These are phyloP conservation scores for Mellilla xanthometata DNA, from an alignment of 2,888 invertebrate species.

Conservation along the genomic window DNA sequence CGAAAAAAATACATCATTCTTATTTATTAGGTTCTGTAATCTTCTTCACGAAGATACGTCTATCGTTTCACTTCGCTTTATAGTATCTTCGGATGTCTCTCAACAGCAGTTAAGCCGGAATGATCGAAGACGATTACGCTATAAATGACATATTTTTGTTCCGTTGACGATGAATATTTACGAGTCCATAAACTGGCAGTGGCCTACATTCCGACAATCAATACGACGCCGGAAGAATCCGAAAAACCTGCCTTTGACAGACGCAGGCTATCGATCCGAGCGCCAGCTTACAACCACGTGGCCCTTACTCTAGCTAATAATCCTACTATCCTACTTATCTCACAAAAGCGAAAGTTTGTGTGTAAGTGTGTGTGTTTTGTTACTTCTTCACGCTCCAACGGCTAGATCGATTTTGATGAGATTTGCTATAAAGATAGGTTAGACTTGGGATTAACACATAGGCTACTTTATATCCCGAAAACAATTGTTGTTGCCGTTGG, in stretches of 20 bases:
- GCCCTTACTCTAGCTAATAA: conserved; percentile 1
- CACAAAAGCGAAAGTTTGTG: too few species aligned
- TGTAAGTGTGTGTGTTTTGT: too few species aligned
- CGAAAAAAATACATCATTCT: background rate
- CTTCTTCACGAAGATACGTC: conserved; percentile 2
- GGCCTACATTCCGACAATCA: conserved; percentile 68
- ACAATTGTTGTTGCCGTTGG: too few species aligned
- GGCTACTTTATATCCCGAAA: too few species aligned
- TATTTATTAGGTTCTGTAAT: background rate
- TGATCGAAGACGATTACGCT: conserved; percentile 31
- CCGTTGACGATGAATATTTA: conserved; percentile 56
- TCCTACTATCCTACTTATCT: too few species aligned
- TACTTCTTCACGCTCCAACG: too few species aligned
- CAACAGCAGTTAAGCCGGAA: conserved; percentile 26
- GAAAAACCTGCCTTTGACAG: conserved; percentile 47
- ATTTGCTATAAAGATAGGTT: too few species aligned
- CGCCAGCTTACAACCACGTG: conserved; percentile 3
- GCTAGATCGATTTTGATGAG: too few species aligned
- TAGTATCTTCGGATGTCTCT: conserved; percentile 3
- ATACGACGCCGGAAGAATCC: conserved; percentile 46
- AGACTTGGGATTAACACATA: too few species aligned
- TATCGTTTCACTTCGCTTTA: background rate
- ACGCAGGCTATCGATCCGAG: conserved; percentile 43
- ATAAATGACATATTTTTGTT: conserved; percentile 41
- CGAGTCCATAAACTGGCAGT: conserved; percentile 52